Percentiles rank a stretch among this genome's conserved stretches.
These are phyloP conservation scores for Euschistus heros DNA, from an alignment of 1,140 invertebrate genomes.

Conservation along the genomic window DNA sequence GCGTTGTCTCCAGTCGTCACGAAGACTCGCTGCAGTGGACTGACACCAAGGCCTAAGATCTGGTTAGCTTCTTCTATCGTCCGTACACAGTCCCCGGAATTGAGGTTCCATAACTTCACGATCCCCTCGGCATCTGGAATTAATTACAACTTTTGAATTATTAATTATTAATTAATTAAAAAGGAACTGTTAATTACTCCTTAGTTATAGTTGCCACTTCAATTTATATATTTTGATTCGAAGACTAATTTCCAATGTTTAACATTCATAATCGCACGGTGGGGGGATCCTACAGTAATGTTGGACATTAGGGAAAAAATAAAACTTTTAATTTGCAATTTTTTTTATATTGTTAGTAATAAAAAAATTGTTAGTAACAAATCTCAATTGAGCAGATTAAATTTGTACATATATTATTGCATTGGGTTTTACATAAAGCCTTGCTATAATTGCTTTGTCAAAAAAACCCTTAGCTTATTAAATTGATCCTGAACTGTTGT, in stretches of 20 bases:
- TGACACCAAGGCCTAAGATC: constrained; percentile 46
- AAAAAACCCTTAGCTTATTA: too few species aligned
- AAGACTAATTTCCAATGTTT: neutral
- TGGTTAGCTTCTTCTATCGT: constrained; percentile 49
- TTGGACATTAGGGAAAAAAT: too few species aligned
- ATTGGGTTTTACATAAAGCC: too few species aligned
- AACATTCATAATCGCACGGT: neutral
- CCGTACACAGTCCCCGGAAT: constrained; percentile 45
- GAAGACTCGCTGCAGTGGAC: constrained; percentile 45
- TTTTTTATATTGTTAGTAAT: too few species aligned
- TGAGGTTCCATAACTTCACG: constrained; percentile 53
- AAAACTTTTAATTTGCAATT: too few species aligned
- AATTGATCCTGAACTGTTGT: too few species aligned
- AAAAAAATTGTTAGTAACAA: too few species aligned
- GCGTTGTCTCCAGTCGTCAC: constrained; percentile 48
- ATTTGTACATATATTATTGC: too few species aligned
- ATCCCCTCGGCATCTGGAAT: constrained; percentile 46
- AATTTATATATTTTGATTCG: neutral
- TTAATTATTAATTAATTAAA: neutral
- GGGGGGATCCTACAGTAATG: too few species aligned
- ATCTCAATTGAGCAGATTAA: too few species aligned
- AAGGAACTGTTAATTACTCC: neutral
- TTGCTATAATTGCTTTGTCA: too few species aligned
- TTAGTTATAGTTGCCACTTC: neutral
- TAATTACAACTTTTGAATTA: neutral